These are phyloP conservation scores for Littorina saxatilis DNA, from an alignment of 1,140 invertebrate genomes.

Conservation along the genomic window DNA sequence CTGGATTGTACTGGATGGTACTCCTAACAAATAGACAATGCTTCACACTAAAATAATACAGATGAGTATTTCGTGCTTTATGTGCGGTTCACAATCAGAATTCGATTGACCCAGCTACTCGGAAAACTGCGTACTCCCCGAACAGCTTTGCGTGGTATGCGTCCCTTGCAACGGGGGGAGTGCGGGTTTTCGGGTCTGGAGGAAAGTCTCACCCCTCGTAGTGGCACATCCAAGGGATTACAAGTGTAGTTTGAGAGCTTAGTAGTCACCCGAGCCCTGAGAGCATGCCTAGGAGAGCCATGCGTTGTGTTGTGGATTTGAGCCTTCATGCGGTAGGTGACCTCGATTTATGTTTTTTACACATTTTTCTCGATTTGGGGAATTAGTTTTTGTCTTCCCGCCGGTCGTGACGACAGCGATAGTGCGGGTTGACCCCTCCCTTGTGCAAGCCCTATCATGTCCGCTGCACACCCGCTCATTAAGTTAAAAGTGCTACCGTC, in stretches of 20 bases:
- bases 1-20: no score
- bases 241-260: constrained; percentile 20
- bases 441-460: constrained; percentile 44
- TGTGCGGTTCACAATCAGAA: no score
- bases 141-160: constrained; percentile 35
- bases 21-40: no score
- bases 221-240: background rate
- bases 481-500: no score
- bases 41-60: no score
- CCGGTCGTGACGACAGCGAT: background rate
- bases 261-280: constrained; percentile 6
- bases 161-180: constrained; percentile 50
- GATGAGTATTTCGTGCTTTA: no score
- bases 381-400: constrained; percentile 31
- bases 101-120: no score
- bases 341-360: background rate
- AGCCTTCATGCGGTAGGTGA: constrained; percentile 64
- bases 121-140: background rate
- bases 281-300: constrained; percentile 69
- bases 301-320: constrained; percentile 70
- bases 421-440: background rate
- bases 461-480: background rate
- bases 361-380: constrained; percentile 18
- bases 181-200: constrained; percentile 11
- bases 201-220: background rate